Conservation (phyloP, 2,797 vertebrate species). For the Toxotes lorentzi region DNA sequence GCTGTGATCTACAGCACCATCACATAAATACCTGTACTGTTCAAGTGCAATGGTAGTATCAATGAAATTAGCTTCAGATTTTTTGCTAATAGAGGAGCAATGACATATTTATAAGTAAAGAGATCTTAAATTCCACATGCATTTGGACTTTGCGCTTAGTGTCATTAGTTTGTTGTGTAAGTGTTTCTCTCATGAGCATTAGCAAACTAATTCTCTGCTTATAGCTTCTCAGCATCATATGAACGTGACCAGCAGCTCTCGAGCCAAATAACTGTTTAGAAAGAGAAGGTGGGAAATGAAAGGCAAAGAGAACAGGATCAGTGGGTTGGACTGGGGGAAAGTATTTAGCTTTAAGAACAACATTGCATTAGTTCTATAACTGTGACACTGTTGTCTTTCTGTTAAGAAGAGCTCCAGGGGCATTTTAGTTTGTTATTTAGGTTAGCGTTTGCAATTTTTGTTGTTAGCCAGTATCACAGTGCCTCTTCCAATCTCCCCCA, state of each 20-base stretch:
- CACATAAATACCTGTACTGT: not conserved
- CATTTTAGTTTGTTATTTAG: no score
- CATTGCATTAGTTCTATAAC: not conserved
- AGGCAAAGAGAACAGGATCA: slow-evolving; percentile 27
- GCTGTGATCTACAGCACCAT: not conserved
- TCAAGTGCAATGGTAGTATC: not conserved
- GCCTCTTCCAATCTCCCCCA: not conserved
- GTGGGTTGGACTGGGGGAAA: slow-evolving; percentile 1
- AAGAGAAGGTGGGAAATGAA: slow-evolving; percentile 23
- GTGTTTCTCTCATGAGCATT: slow-evolving; percentile 54
- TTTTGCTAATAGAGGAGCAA: not conserved
- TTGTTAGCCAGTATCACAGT: not conserved
- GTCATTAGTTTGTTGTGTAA: slow-evolving; percentile 43
- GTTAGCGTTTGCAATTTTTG: not conserved
- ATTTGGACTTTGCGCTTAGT: slow-evolving; percentile 15
- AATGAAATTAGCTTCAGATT: no score
- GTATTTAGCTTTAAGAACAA: not conserved
- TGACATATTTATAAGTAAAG: not conserved
- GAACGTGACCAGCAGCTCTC: slow-evolving; percentile 51
- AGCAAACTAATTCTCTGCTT: slow-evolving; percentile 49
- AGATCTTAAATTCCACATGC: not conserved
- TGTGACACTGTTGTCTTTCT: not conserved
- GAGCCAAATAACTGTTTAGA: slow-evolving; percentile 32
- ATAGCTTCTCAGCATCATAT: slow-evolving; percentile 53
- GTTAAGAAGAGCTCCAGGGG: not conserved